phyloP scores from a whole-genome alignment of 1,140 invertebrate genomes.

The Armadillidium nasatum region DNA sequence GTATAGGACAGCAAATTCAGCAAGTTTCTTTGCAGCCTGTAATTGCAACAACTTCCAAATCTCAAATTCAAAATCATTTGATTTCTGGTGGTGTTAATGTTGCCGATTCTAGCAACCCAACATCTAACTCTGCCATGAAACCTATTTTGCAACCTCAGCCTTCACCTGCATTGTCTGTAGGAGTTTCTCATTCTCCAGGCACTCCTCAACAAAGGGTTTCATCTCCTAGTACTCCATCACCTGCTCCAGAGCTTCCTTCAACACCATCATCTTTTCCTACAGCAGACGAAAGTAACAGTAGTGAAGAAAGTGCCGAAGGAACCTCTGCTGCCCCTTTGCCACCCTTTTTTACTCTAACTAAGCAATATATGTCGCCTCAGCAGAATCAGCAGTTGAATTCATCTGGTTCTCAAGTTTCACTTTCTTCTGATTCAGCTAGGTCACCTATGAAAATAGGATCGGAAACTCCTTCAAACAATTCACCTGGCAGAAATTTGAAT shows the following conservation, averaged over 20 bases:
- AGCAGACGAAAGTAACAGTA: conserved; percentile 38
- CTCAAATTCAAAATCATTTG: neutral
- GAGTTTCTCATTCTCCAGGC: neutral
- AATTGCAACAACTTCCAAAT: conserved; percentile 11
- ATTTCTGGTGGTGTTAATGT: neutral
- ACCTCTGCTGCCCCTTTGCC: conserved; percentile 35
- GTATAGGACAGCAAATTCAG: conserved; percentile 17
- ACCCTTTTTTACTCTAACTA: conserved; percentile 41
- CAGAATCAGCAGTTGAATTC: neutral
- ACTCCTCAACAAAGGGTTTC: neutral
- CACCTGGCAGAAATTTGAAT: neutral
- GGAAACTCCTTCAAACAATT: neutral
- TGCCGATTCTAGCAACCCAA: neutral
- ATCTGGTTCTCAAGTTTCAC: neutral
- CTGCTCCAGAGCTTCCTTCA: conserved; percentile 33
- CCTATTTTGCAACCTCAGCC: neutral
- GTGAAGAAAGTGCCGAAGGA: conserved; percentile 34
- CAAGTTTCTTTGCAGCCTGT: conserved; percentile 25
- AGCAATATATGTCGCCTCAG: conserved; percentile 32
- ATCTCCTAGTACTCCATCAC: conserved; percentile 30
- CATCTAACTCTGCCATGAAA: neutral
- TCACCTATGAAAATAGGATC: neutral
- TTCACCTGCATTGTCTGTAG: neutral
- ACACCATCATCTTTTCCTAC: conserved; percentile 39
- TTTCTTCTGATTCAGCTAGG: neutral